Base-by-base conservation (phyloP, 2,113 vertebrate species). In the Fregetta grallaria region DNA sequence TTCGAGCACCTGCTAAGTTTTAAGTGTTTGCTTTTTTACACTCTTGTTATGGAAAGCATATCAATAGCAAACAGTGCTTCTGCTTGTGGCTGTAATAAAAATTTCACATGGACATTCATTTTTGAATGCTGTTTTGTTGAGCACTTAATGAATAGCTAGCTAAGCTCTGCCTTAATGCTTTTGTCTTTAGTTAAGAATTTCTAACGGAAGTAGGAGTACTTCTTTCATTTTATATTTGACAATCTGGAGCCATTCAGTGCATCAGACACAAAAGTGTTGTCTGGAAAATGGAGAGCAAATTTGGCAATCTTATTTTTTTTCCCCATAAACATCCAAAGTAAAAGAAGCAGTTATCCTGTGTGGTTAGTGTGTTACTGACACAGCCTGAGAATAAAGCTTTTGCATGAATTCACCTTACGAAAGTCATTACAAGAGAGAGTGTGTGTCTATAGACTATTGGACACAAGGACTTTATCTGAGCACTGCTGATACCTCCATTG, bases 361-460 rank as follows among this genome's bases (percentile, higher is more conserved):
- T 66, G 49, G 56, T 45, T 86, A 65, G 42, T 88, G 34, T 94
- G 47, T 55, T 86, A 78, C 68, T 95, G 88, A 77, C 49, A 86
- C 23, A 66, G 44, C 15, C 58, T 62, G 53, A 81, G 55, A 96
- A 90, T 82, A 92, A 97, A 92, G 40, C 72, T 82, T 87, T 88
- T 86, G 40, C 75, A 81, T 73, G 45, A 95, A 95, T 95, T 97
- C 96, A 96, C 78, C 91, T 95, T 91, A 86, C 49, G 80, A 90
- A 94, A 94, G 80, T 91, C 50, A 84, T 78, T 95, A 81, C 42
- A 68, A 90, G 79, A 73, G 72, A 67, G 36, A 61, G 17, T 23
- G 49, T 90, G 30, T 47, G 10, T 90, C 30, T 96, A 59, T 56
- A 92, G 89, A 67, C 55, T 78, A 32, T 30, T 68, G 42, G 34